Base-by-base conservation (phyloP, 2,888 invertebrate genomes). In the Cryptocephalus primarius region DNA sequence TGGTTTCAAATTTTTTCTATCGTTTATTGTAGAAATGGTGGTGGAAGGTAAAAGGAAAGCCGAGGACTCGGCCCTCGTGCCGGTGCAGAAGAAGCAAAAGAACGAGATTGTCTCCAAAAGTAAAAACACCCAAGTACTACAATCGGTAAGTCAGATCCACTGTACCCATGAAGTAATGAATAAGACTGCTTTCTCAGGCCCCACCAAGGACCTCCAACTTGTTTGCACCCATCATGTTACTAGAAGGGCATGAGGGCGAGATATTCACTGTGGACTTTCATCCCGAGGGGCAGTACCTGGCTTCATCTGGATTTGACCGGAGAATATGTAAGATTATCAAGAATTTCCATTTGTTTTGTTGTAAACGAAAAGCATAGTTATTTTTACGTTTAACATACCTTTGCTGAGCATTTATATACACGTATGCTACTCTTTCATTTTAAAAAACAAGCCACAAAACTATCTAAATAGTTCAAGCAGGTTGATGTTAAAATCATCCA, bases 161-260 rank as follows among this genome's bases (percentile, higher is more conserved):
- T 36, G 12, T 36, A 36, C 12, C 36, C 36, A 36, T 6, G 14
- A 40, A 22, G 22, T 31, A 8, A 36, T n/a, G 38, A 32, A 9
- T 31, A 45, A 22, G 22, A 22, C 22, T 22, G 6, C 22, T 42
- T 49, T 61, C 66, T 41, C 54, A 81, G 73, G 76, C 83, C 59
- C 81, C 85, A 32, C 80, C 82, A 36, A 75, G 96, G 50, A 92
- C 93, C 9, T 95, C 95, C 0, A 87, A 82, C 56, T 75, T 99
- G 1, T 78, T 85, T 65, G 85, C 94, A 1, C 95, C 96, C 0
- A 96, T 96, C 47, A 96, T 97, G 94, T 74, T 92, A 36, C 71
- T 99, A 44, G 90, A 93, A 63, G 99, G 96, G 0, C 99, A 99
- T 66, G 90, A 92, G 66, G 96, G 95, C 9, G 99, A 99, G 69